A percentile compares a stretch with the other conserved stretches of the same genome.
These are phyloP conservation scores for Lucifuga dentata DNA, from an alignment of 2,113 vertebrate species.

Conservation along the genomic window DNA sequence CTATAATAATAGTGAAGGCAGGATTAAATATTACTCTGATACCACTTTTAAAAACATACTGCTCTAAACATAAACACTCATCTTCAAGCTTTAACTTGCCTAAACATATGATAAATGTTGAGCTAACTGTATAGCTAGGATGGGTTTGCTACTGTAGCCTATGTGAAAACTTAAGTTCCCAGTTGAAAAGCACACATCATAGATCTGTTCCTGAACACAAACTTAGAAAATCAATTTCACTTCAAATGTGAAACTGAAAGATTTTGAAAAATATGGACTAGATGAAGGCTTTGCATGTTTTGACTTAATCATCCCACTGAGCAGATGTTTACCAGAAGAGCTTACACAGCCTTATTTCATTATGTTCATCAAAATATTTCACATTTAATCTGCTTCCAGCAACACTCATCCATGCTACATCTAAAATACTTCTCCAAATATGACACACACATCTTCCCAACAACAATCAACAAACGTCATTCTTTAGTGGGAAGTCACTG, in stretches of 20 bases:
- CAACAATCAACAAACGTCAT: constrained; percentile 33
- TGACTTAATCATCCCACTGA: constrained; percentile 29
- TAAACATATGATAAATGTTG: constrained; percentile 27
- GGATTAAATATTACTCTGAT: constrained; percentile 56
- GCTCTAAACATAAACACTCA: constrained; percentile 22
- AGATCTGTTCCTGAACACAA: constrained; percentile 41
- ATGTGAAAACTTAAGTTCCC: constrained; percentile 41
- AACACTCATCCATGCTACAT: neutral
- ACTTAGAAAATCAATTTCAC: constrained; percentile 22
- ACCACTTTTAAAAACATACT: constrained; percentile 40
- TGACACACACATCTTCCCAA: constrained; percentile 42
- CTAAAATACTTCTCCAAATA: no score
- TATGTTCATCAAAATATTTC: constrained; percentile 49
- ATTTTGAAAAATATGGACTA: constrained; percentile 38
- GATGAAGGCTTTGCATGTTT: constrained; percentile 48
- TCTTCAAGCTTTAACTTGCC: constrained; percentile 49
- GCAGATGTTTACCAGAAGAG: constrained; percentile 44
- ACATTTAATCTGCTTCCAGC: constrained; percentile 54
- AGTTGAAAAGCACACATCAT: constrained; percentile 65
- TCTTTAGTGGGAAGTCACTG: constrained; percentile 41
- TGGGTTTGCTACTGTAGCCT: constrained; percentile 38
- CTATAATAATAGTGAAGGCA: constrained; percentile 63
- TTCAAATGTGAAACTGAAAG: constrained; percentile 31
- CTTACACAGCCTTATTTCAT: constrained; percentile 30
- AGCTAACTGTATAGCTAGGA: constrained; percentile 31